Evolutionary conservation across 2,797 vertebrate species (phyloP).

Genomic region (Sebastes matsubarae): DNA sequence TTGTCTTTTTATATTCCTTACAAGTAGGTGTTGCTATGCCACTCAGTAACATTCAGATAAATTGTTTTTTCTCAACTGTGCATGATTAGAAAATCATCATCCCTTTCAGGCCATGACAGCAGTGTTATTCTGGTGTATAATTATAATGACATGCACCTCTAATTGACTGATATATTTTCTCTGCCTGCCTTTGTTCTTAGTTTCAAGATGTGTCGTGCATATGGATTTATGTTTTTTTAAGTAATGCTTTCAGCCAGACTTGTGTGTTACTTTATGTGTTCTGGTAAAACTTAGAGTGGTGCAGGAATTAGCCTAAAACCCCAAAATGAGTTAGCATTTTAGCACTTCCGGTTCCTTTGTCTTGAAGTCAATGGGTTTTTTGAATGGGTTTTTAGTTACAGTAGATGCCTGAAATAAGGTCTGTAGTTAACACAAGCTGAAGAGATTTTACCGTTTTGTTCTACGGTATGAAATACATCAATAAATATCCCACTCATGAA

Average conservation of each 20-base stretch:
- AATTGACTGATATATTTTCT: slow-evolving; percentile 25
- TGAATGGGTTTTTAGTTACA: neutral
- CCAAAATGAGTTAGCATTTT: neutral
- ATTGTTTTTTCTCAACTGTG: slow-evolving; percentile 7
- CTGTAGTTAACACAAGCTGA: neutral
- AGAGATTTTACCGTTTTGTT: neutral
- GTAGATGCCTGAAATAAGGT: neutral
- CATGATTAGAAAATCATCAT: slow-evolving; percentile 46
- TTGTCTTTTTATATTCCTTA: neutral
- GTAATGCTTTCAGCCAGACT: neutral
- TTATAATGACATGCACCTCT: slow-evolving; percentile 33
- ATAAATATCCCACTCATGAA: too few species aligned
- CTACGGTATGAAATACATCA: too few species aligned
- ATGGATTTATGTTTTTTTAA: neutral
- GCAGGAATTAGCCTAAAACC: neutral
- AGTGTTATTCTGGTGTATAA: slow-evolving; percentile 27
- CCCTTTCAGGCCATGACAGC: slow-evolving; percentile 28
- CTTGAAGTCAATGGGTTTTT: neutral
- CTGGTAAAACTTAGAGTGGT: neutral
- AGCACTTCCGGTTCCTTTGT: neutral
- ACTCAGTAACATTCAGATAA: neutral
- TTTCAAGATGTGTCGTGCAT: neutral
- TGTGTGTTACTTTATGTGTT: neutral
- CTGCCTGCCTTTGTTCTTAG: neutral
- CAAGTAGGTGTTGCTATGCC: neutral